Base-by-base conservation (phyloP, 2,797 vertebrate genomes). In the Peromyscus attwateri region DNA sequence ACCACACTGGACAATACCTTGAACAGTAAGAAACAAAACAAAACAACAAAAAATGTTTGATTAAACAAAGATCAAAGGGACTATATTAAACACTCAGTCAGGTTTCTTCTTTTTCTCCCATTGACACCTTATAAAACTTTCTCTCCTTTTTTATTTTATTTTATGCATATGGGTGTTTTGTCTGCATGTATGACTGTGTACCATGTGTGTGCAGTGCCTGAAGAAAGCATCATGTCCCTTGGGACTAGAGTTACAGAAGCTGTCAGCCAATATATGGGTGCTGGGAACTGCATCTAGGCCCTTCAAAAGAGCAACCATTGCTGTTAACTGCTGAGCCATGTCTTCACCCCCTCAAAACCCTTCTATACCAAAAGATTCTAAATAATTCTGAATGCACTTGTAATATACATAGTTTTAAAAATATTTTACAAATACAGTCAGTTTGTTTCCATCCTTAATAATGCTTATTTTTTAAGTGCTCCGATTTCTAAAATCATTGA, bases 61-160 rank as follows among this genome's bases (percentile, higher is more conserved):
- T 2, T 25, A 89, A 55, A 21, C 46, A 73, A 97, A 93, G 80
- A 93, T 93, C 89, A 52, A 96, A 95, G 9, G 64, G 7, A 96
- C 81, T 76, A 77, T 49, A 93, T 21, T 66, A 92, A 97, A 62
- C 16, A 76, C 64, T 93, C 96, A 96, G n/a, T 89, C 92, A 97
- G 55, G 34, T 60, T 52, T 73, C 1, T 1, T 92, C 25, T 12
- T 89, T 70, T 43, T 89, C 92, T 95, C 83, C 95, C 49, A 82
- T 88, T 75, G 23, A 29, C 6, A 71, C 23, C 13, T n/a, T 16
- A 89, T 79, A 87, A 70, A 91, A 66, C 17, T 31, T 12, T 91
- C 34, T 34, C 27, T 66, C n/a, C 34, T 29, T 75, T 83, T 31
- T 43, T 16, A 31, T 19, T 37, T 82, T 84, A 34, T 46, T 80